Evolutionary conservation across 2,113 vertebrate genomes (phyloP).

Genomic region (Nannobrachium achirus): DNA sequence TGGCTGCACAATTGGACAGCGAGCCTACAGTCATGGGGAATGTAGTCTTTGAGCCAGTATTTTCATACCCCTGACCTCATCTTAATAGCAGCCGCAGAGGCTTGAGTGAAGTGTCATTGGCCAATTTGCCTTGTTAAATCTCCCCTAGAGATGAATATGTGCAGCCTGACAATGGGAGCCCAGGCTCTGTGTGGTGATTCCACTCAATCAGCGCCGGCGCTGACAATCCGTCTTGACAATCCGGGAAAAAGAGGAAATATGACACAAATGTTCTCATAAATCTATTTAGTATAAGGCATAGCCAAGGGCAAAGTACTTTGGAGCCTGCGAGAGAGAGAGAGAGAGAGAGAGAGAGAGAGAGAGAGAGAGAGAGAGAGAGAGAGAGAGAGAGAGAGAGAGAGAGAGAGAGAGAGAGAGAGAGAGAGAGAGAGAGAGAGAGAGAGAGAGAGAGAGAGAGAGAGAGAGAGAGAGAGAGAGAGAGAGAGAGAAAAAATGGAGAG

Average conservation of each 20-base stretch:
- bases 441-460: constrained; percentile 72
- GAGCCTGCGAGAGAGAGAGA: constrained; percentile 73
- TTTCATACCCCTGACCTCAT: constrained; percentile 71
- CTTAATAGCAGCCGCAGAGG: constrained; percentile 49
- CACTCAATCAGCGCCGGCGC: constrained; percentile 73
- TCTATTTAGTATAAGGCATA: constrained; percentile 81
- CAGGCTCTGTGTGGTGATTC: constrained; percentile 71
- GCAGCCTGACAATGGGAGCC: constrained; percentile 68
- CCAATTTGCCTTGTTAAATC: constrained; percentile 75
- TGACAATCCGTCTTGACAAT: constrained; percentile 81
- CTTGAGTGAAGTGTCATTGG: constrained; percentile 70
- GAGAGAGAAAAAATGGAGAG: constrained; percentile 76
- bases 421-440: constrained; percentile 28
- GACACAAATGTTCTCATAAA: constrained; percentile 84
- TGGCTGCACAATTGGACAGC: constrained; percentile 17
- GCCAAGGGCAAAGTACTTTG: constrained; percentile 82
- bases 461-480: constrained; percentile 28
- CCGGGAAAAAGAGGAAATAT: constrained; percentile 79
- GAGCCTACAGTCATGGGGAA: constrained; percentile 45
- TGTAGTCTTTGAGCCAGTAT: constrained; percentile 53
- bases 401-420: constrained; percentile 69
- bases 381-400: constrained; percentile 37
- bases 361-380: constrained; percentile 68
- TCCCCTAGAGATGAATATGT: constrained; percentile 71
- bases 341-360: constrained; percentile 57